These are phyloP conservation scores for Apostichopus leukothele DNA, from an alignment of 53 echinoderm and acorn worm species.

Conservation along the genomic window DNA sequence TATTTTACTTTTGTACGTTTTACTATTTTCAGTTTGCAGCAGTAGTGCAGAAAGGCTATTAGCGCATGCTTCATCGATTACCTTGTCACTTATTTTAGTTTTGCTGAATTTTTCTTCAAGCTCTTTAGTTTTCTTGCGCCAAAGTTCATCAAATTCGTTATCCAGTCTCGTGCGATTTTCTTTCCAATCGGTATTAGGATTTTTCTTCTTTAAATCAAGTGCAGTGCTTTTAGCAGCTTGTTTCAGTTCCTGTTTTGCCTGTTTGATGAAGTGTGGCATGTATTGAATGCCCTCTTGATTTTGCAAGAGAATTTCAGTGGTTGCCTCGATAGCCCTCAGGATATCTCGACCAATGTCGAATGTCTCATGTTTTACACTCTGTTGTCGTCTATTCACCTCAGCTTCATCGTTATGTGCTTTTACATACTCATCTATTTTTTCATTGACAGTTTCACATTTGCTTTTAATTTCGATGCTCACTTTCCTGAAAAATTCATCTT, in stretches of 20 bases:
- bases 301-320: no score
- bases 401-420: background rate
- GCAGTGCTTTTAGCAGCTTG: background rate
- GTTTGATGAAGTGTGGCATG: background rate
- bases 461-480: background rate
- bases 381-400: background rate
- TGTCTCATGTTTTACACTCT: background rate
- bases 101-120: background rate
- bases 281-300: background rate
- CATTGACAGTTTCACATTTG: background rate
- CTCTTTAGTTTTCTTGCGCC: background rate
- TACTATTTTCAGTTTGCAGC: background rate
- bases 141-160: background rate
- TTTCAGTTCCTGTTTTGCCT: background rate
- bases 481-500: background rate
- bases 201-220: background rate
- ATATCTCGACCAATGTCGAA: background rate
- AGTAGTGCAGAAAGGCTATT: background rate
- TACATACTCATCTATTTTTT: slow-evolving; percentile 8
- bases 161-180: background rate
- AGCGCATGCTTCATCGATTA: background rate
- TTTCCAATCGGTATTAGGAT: background rate
- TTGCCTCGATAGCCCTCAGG: background rate
- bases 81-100: no score
- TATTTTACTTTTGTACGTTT: background rate